phyloP scores from a whole-genome alignment of 1,140 invertebrate genomes.

The Drosophila sucinea region DNA sequence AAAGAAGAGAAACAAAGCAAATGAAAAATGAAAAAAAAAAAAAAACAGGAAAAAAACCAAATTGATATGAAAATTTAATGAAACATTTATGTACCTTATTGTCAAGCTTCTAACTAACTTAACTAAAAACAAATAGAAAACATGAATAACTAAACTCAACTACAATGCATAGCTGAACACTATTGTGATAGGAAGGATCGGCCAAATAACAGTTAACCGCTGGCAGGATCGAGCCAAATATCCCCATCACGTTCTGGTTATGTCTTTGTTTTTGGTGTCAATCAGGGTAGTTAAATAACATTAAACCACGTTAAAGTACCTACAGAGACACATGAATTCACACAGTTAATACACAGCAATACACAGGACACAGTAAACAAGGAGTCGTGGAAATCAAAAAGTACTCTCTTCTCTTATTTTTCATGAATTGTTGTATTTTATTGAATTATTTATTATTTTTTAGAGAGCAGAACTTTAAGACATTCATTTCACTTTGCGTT shows the following conservation, averaged over 20 bases:
- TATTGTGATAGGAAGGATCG: neutral
- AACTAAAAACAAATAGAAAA: conserved; percentile 11
- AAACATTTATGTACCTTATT: conserved; percentile 76
- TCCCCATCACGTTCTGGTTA: neutral
- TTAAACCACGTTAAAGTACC: conserved; percentile 52
- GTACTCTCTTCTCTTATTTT: too few species aligned
- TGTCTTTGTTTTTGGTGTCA: neutral
- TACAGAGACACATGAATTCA: conserved; percentile 40
- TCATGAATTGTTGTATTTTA: too few species aligned
- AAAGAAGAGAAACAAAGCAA: neutral
- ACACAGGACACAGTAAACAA: neutral
- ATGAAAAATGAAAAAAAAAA: too few species aligned
- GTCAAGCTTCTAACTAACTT: conserved; percentile 56
- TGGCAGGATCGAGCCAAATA: conserved; percentile 3
- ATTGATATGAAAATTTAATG: conserved; percentile 59
- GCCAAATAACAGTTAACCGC: neutral
- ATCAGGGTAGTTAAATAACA: conserved; percentile 49
- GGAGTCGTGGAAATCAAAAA: too few species aligned
- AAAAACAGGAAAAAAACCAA: neutral
- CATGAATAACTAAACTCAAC: conserved; percentile 4
- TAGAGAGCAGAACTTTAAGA: neutral
- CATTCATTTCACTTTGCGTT: too few species aligned
- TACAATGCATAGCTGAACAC: neutral
- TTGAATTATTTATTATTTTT: neutral
- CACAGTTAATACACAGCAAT: conserved; percentile 21